Percentiles rank a stretch among this genome's conserved stretches.
Conservation (phyloP, 92 coral and sea anemone species). For the Porites lobata region DNA sequence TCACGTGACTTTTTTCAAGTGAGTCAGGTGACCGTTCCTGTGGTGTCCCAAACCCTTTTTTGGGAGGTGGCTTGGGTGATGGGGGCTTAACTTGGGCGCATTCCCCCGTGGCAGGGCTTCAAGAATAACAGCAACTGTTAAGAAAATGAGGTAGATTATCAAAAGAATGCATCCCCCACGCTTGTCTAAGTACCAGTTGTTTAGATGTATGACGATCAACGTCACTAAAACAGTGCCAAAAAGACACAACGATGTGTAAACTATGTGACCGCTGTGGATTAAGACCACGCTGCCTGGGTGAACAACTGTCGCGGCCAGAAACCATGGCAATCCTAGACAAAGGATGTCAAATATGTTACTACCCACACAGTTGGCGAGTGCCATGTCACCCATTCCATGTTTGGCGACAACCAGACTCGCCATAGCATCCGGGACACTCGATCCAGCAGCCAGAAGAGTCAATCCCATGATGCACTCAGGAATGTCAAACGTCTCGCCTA, state of each 20-base stretch:
- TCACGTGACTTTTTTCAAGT: slow-evolving; percentile 63
- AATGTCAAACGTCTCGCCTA: slow-evolving; percentile 97
- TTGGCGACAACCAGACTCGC: slow-evolving; percentile 97
- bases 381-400: slow-evolving; percentile 99
- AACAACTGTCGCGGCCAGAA: slow-evolving; percentile 92
- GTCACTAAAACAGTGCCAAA: slow-evolving; percentile 94
- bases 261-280: slow-evolving; percentile 93
- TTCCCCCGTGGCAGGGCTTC: slow-evolving; percentile 90
- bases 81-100: slow-evolving; percentile 86
- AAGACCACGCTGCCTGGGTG: slow-evolving; percentile 94
- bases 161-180: slow-evolving; percentile 85
- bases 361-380: slow-evolving; percentile 97
- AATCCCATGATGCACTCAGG: slow-evolving; percentile 99
- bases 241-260: slow-evolving; percentile 89
- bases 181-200: slow-evolving; percentile 89
- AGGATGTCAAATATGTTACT: slow-evolving; percentile 97
- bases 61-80: slow-evolving; percentile 90
- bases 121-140: slow-evolving; percentile 88
- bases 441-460: slow-evolving; percentile 97
- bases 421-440: slow-evolving; percentile 99
- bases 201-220: slow-evolving; percentile 75
- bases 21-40: slow-evolving; percentile 50
- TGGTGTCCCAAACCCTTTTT: slow-evolving; percentile 89
- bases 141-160: slow-evolving; percentile 77
- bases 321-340: slow-evolving; percentile 97